Conservation (phyloP, 2,888 invertebrate genomes). For the Mesoligia furuncula region DNA sequence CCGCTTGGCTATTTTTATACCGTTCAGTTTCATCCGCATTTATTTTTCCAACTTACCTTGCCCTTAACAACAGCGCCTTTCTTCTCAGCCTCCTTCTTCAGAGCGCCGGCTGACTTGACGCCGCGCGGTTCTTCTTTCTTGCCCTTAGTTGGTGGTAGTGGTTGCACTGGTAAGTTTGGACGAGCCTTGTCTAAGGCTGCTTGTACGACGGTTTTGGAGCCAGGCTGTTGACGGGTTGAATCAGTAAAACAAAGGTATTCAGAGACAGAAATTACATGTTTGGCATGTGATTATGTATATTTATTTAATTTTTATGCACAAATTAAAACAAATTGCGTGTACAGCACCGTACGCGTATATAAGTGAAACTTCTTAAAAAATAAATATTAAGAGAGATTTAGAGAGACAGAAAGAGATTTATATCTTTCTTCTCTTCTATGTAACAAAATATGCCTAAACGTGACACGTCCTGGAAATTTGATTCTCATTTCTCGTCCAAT, state of each 20-base stretch:
- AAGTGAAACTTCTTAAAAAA: background rate
- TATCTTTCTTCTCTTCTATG: background rate
- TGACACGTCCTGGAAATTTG: background rate
- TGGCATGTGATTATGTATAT: background rate
- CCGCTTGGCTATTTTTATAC: background rate
- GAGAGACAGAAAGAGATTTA: background rate
- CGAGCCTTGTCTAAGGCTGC: conserved; percentile 96
- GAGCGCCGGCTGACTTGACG: conserved; percentile 91
- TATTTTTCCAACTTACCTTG: conserved; percentile 80
- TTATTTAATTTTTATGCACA: background rate
- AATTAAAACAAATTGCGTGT: background rate
- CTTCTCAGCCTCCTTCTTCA: conserved; percentile 88
- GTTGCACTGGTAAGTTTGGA: conserved; percentile 95
- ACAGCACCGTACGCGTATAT: background rate
- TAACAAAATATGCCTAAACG: background rate
- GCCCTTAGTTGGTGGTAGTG: conserved; percentile 92
- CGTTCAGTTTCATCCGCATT: background rate
- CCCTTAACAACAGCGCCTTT: conserved; percentile 89
- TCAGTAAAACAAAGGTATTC: background rate
- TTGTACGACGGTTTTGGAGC: conserved; percentile 94
- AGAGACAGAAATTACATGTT: background rate
- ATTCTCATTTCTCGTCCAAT: background rate
- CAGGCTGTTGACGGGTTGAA: conserved; percentile 87
- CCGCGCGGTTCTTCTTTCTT: conserved; percentile 91
- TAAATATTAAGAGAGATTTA: background rate